These are phyloP conservation scores for Macrochelys suwanniensis DNA, from an alignment of 2,797 vertebrate genomes.

Conservation along the genomic window DNA sequence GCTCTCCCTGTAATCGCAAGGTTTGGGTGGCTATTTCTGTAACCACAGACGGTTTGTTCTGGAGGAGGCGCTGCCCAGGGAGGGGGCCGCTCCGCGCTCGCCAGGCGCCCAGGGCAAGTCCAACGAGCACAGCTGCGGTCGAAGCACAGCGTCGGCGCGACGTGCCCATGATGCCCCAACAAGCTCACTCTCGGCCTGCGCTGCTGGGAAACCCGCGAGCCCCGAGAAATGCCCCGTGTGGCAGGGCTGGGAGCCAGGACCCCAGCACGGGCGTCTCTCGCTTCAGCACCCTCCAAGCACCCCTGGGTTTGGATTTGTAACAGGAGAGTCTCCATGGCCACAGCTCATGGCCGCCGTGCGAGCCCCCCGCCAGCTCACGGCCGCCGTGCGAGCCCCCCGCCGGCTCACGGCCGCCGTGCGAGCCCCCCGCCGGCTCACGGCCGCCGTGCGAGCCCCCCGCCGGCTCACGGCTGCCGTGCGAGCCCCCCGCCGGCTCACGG, in stretches of 20 bases:
- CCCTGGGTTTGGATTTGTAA: background rate
- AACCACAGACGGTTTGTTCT: background rate
- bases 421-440: background rate
- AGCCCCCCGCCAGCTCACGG: background rate
- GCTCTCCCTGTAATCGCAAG: background rate
- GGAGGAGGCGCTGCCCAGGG: background rate
- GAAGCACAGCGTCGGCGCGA: background rate
- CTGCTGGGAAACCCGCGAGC: background rate
- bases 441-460: background rate
- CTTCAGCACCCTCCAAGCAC: background rate
- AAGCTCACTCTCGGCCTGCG: background rate
- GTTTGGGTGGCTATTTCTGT: background rate
- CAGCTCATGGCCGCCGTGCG: background rate
- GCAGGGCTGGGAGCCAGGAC: no score
- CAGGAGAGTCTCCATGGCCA: background rate
- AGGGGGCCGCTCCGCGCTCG: background rate
- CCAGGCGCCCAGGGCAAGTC: background rate
- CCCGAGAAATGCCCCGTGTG: fast-evolving
- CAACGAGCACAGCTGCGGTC: background rate
- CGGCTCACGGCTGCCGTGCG: background rate
- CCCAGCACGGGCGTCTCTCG: background rate
- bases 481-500: background rate
- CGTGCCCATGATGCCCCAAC: background rate
- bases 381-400: background rate
- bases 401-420: background rate